These are phyloP conservation scores for Heliocidaris tuberculata DNA, from an alignment of 35 echinoderm and acorn worm genomes.

Conservation along the genomic window DNA sequence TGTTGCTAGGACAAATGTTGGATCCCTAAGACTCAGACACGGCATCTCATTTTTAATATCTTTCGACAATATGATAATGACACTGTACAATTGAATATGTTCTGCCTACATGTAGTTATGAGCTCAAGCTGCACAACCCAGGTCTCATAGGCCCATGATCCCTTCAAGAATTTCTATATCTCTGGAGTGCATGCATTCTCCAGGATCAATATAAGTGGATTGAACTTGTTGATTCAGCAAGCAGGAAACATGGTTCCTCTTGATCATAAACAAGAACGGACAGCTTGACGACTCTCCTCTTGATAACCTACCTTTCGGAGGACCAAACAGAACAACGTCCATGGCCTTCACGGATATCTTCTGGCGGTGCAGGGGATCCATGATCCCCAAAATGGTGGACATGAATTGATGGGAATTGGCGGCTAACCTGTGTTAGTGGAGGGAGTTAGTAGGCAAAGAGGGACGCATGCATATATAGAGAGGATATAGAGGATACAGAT, in stretches of 20 bases:
- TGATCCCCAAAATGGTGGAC: conserved; percentile 70
- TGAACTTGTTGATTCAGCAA: neutral
- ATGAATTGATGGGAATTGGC: conserved; percentile 74
- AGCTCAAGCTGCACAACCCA: too few species aligned
- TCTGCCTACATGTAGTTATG: too few species aligned
- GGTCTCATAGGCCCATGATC: too few species aligned
- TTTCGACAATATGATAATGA: too few species aligned
- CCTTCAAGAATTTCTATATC: neutral
- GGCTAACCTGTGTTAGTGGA: conserved; percentile 60
- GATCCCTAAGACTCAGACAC: too few species aligned
- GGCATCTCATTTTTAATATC: too few species aligned
- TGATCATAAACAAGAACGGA: neutral
- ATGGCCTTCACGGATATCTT: conserved; percentile 82
- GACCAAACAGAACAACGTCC: conserved; percentile 83
- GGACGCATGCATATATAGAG: neutral
- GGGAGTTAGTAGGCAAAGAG: conserved; percentile 3
- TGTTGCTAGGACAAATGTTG: too few species aligned
- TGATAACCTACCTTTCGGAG: conserved; percentile 76
- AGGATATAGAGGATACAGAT: neutral
- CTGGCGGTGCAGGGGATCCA: conserved; percentile 71
- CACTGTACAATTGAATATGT: too few species aligned
- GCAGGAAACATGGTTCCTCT: neutral
- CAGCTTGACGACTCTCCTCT: conserved; percentile 8
- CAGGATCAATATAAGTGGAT: neutral
- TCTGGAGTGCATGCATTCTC: neutral